Evolutionary conservation across 2,113 vertebrate species (phyloP).

Genomic region (Alouatta palliata): DNA sequence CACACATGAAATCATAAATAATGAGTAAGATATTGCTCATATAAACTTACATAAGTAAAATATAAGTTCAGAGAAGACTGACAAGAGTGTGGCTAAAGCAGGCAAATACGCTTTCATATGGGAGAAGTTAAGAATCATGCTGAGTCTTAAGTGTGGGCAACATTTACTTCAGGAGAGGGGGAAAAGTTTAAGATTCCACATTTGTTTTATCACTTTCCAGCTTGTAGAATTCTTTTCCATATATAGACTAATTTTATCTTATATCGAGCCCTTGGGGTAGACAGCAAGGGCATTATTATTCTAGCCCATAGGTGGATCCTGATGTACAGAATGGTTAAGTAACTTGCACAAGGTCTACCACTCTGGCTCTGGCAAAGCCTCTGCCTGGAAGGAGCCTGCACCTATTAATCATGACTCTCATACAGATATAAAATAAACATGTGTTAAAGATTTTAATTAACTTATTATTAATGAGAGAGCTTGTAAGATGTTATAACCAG

Average conservation of each 20-base stretch:
- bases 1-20: not conserved
- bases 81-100: not conserved
- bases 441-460: constrained; percentile 50
- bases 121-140: not conserved
- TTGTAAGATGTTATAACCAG: not conserved
- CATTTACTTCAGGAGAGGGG: not conserved
- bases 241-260: not conserved
- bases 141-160: constrained; percentile 17
- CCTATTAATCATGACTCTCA: constrained; percentile 8
- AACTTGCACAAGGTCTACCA: not conserved
- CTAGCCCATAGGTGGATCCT: not conserved
- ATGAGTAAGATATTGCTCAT: constrained; percentile 2
- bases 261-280: not conserved
- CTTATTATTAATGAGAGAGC: constrained; percentile 3
- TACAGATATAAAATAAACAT: not conserved
- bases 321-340: not conserved
- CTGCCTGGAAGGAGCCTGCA: not conserved
- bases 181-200: not conserved
- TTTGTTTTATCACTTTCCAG: not conserved
- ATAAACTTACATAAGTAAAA: not conserved
- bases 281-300: not conserved
- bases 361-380: not conserved
- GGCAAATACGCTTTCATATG: not conserved
- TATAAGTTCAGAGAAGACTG: not conserved
- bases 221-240: not conserved